Base-by-base conservation (phyloP, 2,888 invertebrate species). In the Heliconius ethilla region DNA sequence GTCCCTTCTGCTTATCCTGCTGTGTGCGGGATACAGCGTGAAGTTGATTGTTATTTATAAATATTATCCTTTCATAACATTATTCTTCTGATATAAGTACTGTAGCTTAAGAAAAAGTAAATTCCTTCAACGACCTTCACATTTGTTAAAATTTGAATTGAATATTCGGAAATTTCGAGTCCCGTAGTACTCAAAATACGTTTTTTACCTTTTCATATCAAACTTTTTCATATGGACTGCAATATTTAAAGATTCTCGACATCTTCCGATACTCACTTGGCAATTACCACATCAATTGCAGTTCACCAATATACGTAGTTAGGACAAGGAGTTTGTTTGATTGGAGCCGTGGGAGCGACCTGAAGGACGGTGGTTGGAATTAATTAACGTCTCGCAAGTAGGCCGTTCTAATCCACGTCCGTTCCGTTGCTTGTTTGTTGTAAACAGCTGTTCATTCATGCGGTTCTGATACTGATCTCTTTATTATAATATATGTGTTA, bases 321-420 rank as follows among this genome's bases (percentile, higher is more conserved):
- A 69, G 77, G 76, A 77, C 78, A 76, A 81, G 78, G 70, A 81
- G 69, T 62, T 65, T 73, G 77, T 79, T 77, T 74, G 80, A 79
- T 74, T 78, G 79, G 75, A 76, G 80, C 81, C 80, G 83, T 82
- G 82, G 82, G 81, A 82, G 77, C 67, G 77, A 77, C 80, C 81
- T 81, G 82, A 84, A 83, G 83, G 83, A 83, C 84, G 80, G 74
- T 80, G 82, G 81, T 80, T 82, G 81, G 84, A 83, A 83, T 83
- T 83, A 84, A 85, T 84, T 84, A 83, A 78, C 74, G 80, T 75
- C 80, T 73, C 78, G 76, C 80, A 84, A 83, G 83, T 85, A 80
- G 84, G 83, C 77, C 82, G 81, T 74, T 79, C 80, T 80, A 82
- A 82, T 82, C 81, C 78, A 80, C 78, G 82, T 82, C 80, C 82